phyloP scores from a whole-genome alignment of 2,113 vertebrate genomes.

The Phaethornis superciliosus region DNA sequence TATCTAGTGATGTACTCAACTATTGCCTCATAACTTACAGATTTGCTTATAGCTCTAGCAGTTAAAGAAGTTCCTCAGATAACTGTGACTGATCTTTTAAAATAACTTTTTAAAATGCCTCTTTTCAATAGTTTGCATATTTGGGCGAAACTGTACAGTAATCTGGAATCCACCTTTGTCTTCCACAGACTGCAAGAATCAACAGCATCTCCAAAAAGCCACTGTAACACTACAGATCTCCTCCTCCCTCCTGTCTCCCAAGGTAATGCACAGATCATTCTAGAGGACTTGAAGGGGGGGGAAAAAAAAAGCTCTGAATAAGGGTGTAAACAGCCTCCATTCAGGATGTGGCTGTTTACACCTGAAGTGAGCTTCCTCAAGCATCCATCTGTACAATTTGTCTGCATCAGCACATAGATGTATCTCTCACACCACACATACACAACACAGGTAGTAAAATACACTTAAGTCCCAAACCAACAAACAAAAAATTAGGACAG shows the following conservation, averaged over 20 bases:
- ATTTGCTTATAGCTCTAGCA: slow-evolving; percentile 57
- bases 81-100: slow-evolving; percentile 29
- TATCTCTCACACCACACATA: neutral
- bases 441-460: neutral
- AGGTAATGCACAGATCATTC: neutral
- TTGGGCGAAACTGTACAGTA: neutral
- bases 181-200: neutral
- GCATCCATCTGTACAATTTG: neutral
- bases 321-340: neutral
- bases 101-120: neutral
- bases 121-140: neutral
- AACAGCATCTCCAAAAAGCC: neutral
- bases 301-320: neutral
- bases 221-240: neutral
- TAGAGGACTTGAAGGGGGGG: neutral
- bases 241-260: neutral
- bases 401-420: neutral
- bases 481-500: neutral
- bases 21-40: slow-evolving; percentile 54
- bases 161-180: neutral
- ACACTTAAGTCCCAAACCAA: neutral
- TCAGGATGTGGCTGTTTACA: neutral
- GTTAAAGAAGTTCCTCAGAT: slow-evolving; percentile 40
- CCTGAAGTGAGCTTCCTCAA: neutral
- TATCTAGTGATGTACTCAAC: slow-evolving; percentile 37